A percentile compares a stretch with the other conserved stretches of the same genome.
phyloP scores from a whole-genome alignment of 1,140 invertebrate genomes.

The Caenorhabditis brenneri region DNA sequence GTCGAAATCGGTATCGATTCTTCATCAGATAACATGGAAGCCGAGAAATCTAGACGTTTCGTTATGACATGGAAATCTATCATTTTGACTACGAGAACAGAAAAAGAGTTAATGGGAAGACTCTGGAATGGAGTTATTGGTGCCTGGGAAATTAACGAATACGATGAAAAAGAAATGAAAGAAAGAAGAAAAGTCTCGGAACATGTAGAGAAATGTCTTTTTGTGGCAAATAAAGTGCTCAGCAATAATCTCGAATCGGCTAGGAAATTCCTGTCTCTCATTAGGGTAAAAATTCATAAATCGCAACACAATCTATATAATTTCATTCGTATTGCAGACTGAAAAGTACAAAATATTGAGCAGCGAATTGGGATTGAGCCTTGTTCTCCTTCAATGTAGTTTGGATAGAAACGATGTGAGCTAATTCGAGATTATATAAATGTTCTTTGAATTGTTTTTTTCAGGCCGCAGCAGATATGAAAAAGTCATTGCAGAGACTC shows the following conservation, averaged over 20 bases:
- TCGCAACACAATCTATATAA: not conserved
- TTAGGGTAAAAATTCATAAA: not conserved
- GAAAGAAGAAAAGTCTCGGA: not conserved
- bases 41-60: not conserved
- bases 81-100: constrained; percentile 6
- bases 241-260: not conserved
- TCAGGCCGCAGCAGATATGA: not conserved
- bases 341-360: not conserved
- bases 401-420: constrained; percentile 32
- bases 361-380: not conserved
- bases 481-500: constrained; percentile 22
- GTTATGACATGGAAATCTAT: constrained; percentile 1
- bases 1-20: not conserved
- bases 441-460: not conserved
- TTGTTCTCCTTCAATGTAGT: not conserved
- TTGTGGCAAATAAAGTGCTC: not conserved
- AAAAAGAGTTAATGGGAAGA: not conserved
- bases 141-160: constrained; percentile 2
- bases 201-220: not conserved
- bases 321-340: not conserved
- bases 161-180: not conserved
- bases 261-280: not conserved
- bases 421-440: not conserved
- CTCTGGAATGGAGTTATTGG: constrained; percentile 4
- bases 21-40: not conserved